phyloP scores from a whole-genome alignment of 1,140 invertebrate genomes.

The Vollenhovia emeryi region DNA sequence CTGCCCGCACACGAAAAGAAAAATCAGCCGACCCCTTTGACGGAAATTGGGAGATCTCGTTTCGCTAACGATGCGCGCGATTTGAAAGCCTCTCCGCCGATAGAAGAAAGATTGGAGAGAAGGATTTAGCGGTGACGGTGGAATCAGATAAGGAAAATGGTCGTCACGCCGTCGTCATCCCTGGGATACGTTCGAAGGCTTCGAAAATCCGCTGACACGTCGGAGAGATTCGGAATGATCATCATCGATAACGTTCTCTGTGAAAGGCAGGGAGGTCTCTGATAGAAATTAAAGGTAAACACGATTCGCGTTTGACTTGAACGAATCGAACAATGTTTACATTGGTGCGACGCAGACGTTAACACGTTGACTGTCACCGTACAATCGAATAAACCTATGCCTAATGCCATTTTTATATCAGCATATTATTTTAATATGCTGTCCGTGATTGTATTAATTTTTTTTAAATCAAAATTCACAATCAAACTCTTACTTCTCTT shows the following conservation, averaged over 20 bases:
- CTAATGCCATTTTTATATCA: neutral
- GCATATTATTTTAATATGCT: neutral
- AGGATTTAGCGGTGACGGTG: constrained; percentile 44
- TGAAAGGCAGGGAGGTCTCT: neutral
- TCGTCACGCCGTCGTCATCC: constrained; percentile 22
- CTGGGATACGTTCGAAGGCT: neutral
- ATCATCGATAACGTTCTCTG: constrained; percentile 14
- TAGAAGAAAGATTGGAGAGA: constrained; percentile 40
- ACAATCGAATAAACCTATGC: neutral
- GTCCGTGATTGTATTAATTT: neutral
- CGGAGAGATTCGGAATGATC: neutral
- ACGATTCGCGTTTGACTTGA: neutral
- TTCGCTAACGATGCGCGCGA: constrained; percentile 61
- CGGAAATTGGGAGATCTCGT: constrained; percentile 57
- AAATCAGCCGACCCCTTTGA: constrained; percentile 36
- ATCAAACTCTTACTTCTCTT: neutral
- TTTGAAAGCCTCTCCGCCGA: constrained; percentile 51
- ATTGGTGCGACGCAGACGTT: neutral
- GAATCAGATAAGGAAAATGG: constrained; percentile 53
- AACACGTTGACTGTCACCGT: neutral
- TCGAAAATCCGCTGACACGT: neutral
- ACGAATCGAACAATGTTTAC: neutral
- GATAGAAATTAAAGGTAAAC: constrained; percentile 8
- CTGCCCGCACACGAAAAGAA: neutral
- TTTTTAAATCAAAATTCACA: neutral